Evolutionary conservation across 1,140 invertebrate genomes (phyloP).

Genomic region (Oscheius sp.): DNA sequence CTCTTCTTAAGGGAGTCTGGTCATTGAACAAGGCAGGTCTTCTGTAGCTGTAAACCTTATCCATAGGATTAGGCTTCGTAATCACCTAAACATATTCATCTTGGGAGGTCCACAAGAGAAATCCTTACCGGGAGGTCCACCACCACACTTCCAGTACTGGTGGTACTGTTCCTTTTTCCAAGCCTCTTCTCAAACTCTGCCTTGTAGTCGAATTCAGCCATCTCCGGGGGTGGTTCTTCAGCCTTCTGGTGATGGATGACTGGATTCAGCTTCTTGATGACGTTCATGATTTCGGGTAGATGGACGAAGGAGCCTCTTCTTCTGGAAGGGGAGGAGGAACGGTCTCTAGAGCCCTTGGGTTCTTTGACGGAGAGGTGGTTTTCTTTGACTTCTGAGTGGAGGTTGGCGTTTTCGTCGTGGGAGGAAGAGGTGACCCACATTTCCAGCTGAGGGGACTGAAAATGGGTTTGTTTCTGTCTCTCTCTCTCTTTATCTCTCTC

Average conservation of each 20-base stretch:
- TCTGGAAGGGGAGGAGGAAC: neutral
- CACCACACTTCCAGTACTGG: neutral
- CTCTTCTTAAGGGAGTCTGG: neutral
- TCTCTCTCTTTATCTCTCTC: no score
- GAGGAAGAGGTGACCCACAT: neutral
- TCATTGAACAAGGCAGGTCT: neutral
- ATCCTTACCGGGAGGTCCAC: neutral
- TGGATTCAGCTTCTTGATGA: neutral
- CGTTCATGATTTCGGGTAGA: neutral
- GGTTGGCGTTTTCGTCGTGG: neutral
- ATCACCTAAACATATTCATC: neutral
- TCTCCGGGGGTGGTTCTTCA: neutral
- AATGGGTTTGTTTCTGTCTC: neutral
- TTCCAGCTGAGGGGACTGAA: neutral
- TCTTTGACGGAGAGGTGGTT: neutral
- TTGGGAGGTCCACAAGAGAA: neutral
- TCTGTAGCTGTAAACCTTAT: neutral
- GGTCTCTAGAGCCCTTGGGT: neutral
- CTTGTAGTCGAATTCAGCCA: conserved; percentile 2
- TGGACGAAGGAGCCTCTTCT: neutral
- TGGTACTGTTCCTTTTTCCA: neutral
- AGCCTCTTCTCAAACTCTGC: conserved; percentile 1
- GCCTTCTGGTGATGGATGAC: neutral
- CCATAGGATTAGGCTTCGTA: neutral
- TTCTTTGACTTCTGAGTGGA: neutral